Conservation (phyloP, 2,888 invertebrate species). For the Diogma glabrata region DNA sequence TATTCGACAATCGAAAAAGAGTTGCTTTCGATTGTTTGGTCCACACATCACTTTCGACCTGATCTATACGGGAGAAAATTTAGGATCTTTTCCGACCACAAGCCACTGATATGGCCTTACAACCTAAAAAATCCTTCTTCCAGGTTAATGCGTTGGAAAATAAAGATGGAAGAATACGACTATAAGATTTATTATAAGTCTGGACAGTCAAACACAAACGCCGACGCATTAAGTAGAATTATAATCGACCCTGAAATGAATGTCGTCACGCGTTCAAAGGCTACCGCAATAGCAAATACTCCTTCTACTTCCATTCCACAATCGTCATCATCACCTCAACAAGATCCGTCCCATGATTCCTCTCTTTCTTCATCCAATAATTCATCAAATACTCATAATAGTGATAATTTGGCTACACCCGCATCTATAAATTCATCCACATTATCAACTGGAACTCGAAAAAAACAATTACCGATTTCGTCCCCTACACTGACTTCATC, state of each 20-base stretch:
- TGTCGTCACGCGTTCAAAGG: neutral
- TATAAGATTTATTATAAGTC: neutral
- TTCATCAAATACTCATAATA: too few relatives aligned
- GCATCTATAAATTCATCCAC: too few relatives aligned
- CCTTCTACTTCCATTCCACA: too few relatives aligned
- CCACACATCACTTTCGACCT: neutral
- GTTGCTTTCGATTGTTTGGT: neutral
- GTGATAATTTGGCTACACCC: too few relatives aligned
- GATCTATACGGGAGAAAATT: neutral
- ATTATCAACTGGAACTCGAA: too few relatives aligned
- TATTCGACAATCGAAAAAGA: neutral
- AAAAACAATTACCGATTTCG: too few relatives aligned
- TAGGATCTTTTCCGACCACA: neutral
- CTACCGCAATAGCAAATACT: too few relatives aligned
- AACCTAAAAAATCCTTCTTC: neutral
- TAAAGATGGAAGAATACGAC: neutral
- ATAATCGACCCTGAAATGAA: neutral
- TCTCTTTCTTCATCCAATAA: too few relatives aligned
- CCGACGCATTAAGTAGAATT: neutral
- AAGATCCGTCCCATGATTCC: too few relatives aligned
- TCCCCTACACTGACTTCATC: too few relatives aligned
- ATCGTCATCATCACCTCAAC: too few relatives aligned
- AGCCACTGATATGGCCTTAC: neutral
- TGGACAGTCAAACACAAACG: neutral
- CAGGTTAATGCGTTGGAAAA: slow-evolving; percentile 1